phyloP scores from a whole-genome alignment of 1,140 invertebrate species.

The Nasonia vitripennis region DNA sequence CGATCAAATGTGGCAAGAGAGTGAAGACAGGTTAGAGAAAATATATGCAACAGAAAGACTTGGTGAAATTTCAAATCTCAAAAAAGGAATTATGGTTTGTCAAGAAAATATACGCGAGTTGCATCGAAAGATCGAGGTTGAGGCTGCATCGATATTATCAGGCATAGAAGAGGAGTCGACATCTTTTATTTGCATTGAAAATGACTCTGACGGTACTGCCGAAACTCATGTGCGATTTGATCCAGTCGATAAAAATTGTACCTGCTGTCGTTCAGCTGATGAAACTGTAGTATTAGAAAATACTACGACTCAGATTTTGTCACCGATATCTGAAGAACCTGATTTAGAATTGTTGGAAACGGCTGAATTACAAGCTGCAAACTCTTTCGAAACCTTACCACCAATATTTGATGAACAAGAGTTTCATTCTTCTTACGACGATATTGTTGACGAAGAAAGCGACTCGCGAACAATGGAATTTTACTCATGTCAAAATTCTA shows the following conservation, averaged over 20 bases:
- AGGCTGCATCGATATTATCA: background rate
- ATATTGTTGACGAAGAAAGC: background rate
- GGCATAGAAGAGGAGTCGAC: background rate
- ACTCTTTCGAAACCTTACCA: constrained; percentile 24
- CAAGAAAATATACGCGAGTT: constrained; percentile 17
- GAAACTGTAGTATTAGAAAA: constrained; percentile 1
- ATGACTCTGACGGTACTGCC: background rate
- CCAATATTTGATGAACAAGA: constrained; percentile 10
- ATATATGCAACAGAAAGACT: constrained; percentile 45
- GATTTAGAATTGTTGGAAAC: constrained; percentile 16
- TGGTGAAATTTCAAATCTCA: background rate
- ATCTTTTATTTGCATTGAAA: background rate
- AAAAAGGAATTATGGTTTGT: constrained; percentile 22
- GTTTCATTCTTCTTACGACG: constrained; percentile 13
- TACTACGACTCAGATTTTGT: background rate
- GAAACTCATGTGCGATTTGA: constrained; percentile 14
- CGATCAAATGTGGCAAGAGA: constrained; percentile 54
- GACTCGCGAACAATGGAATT: constrained; percentile 31
- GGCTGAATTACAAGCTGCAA: background rate
- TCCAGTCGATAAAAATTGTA: constrained; percentile 7
- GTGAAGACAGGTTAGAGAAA: constrained; percentile 52
- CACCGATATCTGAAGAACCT: constrained; percentile 35
- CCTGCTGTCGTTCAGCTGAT: background rate
- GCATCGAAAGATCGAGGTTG: constrained; percentile 39
- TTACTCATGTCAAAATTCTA: constrained; percentile 39